Conservation (phyloP, 1,140 invertebrate genomes). For the Wasmannia auropunctata region DNA sequence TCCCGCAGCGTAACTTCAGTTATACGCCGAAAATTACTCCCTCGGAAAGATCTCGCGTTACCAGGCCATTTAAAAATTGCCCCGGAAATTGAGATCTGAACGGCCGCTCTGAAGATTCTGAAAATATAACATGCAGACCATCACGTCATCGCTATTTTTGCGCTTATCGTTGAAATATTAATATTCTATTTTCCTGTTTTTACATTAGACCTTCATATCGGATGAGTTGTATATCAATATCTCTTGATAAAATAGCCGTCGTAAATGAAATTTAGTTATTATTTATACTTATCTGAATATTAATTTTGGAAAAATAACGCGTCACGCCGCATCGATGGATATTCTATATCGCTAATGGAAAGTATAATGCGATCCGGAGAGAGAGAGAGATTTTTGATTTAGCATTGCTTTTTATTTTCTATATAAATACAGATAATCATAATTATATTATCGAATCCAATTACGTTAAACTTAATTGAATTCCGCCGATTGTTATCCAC, state of each 20-base stretch:
- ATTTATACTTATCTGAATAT: constrained; percentile 19
- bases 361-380: background rate
- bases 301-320: background rate
- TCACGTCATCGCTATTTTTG: background rate
- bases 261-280: background rate
- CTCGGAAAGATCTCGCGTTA: constrained; percentile 7
- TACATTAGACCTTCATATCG: background rate
- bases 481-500: background rate
- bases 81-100: background rate
- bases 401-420: background rate
- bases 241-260: background rate
- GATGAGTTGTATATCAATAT: background rate
- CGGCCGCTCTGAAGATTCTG: background rate
- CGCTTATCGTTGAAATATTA: constrained; percentile 5
- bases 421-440: background rate
- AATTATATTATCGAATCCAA: background rate
- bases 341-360: background rate
- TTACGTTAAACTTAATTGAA: background rate
- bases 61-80: background rate
- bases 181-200: background rate
- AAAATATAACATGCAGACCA: background rate
- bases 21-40: constrained; percentile 20
- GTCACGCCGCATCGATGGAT: background rate
- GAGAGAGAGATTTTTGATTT: background rate
- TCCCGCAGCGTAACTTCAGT: constrained; percentile 4